Conservation (phyloP, 2,113 vertebrate genomes). For the Anguilla rostrata region DNA sequence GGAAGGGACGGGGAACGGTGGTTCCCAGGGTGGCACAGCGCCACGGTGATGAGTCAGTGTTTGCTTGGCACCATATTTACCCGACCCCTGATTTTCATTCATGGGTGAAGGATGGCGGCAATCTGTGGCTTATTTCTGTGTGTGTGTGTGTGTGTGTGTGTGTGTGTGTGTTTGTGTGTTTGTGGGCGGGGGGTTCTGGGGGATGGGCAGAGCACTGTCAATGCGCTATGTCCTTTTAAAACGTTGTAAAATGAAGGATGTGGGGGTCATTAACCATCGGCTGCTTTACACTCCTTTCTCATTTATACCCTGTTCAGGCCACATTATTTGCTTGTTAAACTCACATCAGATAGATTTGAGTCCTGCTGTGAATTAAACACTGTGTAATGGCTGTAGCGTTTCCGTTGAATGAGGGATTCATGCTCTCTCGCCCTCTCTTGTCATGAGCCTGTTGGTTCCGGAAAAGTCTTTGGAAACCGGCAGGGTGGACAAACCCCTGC, state of each 20-base stretch:
- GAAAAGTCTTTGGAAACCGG: background rate
- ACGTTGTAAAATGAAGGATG: conserved; percentile 53
- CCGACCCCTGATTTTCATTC: conserved; percentile 48
- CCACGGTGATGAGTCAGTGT: conserved; percentile 52
- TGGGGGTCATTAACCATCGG: conserved; percentile 42
- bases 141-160: too few species aligned
- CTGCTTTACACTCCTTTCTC: conserved; percentile 48
- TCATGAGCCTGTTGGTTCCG: background rate
- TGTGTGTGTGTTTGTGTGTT: conserved; percentile 27
- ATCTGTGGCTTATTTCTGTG: conserved; percentile 55
- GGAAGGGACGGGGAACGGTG: conserved; percentile 39
- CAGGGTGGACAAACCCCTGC: background rate
- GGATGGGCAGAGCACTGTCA: conserved; percentile 53
- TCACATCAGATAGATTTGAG: conserved; percentile 48
- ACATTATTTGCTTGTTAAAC: conserved; percentile 60
- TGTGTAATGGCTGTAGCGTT: conserved; percentile 41
- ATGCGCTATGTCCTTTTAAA: conserved; percentile 44
- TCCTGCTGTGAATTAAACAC: conserved; percentile 48
- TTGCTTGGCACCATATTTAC: conserved; percentile 58
- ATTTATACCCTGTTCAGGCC: conserved; percentile 45
- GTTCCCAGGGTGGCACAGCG: conserved; percentile 49
- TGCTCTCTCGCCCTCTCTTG: background rate
- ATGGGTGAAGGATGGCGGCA: conserved; percentile 59
- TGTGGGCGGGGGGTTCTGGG: conserved; percentile 57
- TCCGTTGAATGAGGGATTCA: conserved; percentile 11